phyloP scores from a whole-genome alignment of 2,797 vertebrate genomes.

The Bradypodion pumilum region DNA sequence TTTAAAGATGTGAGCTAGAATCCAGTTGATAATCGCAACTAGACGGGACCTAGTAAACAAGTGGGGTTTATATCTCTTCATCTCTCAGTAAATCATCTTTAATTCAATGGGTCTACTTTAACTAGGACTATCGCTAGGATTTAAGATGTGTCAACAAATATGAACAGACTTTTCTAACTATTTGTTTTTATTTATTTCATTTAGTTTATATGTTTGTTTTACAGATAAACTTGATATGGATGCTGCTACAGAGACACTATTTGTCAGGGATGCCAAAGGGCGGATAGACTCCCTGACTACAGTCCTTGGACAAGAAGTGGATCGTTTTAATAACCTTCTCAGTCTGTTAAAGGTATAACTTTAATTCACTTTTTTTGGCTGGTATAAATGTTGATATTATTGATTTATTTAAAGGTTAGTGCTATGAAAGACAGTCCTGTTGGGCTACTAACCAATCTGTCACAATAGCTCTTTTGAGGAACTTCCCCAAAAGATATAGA shows the following conservation, averaged over 20 bases:
- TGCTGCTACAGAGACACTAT: constrained; percentile 75
- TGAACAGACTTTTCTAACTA: background rate
- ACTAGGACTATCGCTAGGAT: too few relatives aligned
- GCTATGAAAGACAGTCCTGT: background rate
- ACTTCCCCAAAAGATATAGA: too few relatives aligned
- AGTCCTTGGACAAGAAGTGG: constrained; percentile 84
- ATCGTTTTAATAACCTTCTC: constrained; percentile 85
- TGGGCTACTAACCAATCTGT: background rate
- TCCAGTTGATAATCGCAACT: too few relatives aligned
- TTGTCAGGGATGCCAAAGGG: constrained; percentile 75
- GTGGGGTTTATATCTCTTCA: too few relatives aligned
- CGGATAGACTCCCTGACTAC: constrained; percentile 86
- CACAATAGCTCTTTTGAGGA: background rate
- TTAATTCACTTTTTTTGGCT: background rate
- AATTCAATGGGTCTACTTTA: too few relatives aligned
- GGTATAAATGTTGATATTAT: background rate
- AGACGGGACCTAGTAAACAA: too few relatives aligned
- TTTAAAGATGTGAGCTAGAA: background rate
- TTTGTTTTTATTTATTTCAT: too few relatives aligned
- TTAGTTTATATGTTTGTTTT: constrained; percentile 62
- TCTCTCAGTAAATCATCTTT: too few relatives aligned
- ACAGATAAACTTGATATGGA: constrained; percentile 83
- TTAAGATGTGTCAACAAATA: background rate
- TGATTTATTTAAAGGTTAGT: background rate
- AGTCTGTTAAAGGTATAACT: constrained; percentile 72